These are phyloP conservation scores for Pterobdella sp. DNA, from an alignment of 2,888 invertebrate species.

Conservation along the genomic window DNA sequence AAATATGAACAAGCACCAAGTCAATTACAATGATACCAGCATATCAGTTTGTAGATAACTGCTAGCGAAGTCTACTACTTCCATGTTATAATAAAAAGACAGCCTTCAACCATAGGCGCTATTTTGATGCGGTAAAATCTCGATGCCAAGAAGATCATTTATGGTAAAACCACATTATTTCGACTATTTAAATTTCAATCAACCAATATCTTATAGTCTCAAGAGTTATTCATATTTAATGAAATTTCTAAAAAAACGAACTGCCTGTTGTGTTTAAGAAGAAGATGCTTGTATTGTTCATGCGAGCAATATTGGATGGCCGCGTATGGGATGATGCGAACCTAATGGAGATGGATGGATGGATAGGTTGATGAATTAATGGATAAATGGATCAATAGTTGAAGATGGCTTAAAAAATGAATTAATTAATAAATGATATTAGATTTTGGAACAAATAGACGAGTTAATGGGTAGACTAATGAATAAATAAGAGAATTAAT, in stretches of 20 bases:
- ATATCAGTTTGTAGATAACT: no score
- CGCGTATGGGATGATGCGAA: conserved; percentile 85
- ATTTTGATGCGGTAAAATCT: neutral
- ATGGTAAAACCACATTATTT: neutral
- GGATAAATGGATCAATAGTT: neutral
- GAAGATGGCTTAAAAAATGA: no score
- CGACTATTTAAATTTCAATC: neutral
- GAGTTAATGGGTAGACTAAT: neutral
- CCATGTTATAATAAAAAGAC: no score
- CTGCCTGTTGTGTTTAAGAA: conserved; percentile 48
- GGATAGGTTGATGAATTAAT: neutral
- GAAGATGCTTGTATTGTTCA: conserved; percentile 84
- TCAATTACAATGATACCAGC: no score
- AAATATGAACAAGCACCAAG: no score
- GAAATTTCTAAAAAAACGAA: neutral
- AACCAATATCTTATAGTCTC: neutral
- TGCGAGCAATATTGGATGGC: conserved; percentile 94
- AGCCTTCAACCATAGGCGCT: no score
- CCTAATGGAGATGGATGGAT: neutral
- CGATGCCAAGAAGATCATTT: no score
- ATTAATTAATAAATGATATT: no score
- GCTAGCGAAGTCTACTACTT: no score
- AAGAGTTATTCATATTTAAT: neutral
- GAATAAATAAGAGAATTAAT: neutral
- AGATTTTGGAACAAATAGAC: no score